Percentiles rank a stretch among this genome's conserved stretches.
phyloP scores from a whole-genome alignment of 2,113 vertebrate genomes.

The pig (Sus scrofa) region DNA sequence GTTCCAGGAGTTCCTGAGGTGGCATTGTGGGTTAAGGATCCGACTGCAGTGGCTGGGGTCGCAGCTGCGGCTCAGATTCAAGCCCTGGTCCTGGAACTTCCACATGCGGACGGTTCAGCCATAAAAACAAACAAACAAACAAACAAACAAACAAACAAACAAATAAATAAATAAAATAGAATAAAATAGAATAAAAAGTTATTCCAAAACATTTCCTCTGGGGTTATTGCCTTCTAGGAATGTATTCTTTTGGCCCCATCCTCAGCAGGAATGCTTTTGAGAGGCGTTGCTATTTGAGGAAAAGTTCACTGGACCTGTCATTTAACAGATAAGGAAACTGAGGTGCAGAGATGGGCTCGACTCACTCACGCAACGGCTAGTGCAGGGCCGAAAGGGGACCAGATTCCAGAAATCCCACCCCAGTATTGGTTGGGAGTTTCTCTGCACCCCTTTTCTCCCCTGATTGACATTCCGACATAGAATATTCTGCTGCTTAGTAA shows the following conservation, averaged over 20 bases:
- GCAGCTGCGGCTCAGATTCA: too few species aligned
- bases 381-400: background rate
- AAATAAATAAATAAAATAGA: too few species aligned
- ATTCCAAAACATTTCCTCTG: background rate
- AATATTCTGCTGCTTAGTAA: background rate
- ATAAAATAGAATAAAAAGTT: too few species aligned
- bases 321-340: background rate
- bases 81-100: too few species aligned
- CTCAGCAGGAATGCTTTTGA: background rate
- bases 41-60: too few species aligned
- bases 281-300: background rate
- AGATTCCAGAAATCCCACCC: background rate
- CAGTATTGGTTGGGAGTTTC: background rate
- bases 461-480: background rate
- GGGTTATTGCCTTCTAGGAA: background rate
- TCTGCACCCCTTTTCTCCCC: background rate
- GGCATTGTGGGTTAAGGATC: too few species aligned
- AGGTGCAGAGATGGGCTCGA: fast-evolving
- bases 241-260: background rate
- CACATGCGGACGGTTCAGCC: too few species aligned
- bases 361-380: background rate
- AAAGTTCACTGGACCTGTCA: fast-evolving
- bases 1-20: too few species aligned
- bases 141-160: too few species aligned
- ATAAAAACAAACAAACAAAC: too few species aligned